Evolutionary conservation across 2,797 vertebrate species (phyloP).

Genomic region (Lophius americanus): DNA sequence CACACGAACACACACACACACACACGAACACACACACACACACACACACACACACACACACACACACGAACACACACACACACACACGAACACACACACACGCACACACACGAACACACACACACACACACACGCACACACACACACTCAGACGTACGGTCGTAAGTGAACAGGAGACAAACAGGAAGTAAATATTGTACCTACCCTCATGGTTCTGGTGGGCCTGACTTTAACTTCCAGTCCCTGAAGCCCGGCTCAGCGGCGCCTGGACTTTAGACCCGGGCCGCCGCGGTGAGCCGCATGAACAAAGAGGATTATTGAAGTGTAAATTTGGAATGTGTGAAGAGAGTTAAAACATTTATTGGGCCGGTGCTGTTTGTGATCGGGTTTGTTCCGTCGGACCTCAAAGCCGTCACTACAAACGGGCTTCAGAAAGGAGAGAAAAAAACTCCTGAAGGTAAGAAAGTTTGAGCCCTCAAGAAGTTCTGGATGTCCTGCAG

Average conservation of each 20-base stretch:
- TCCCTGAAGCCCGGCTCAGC: slow-evolving; percentile 19
- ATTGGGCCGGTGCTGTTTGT: slow-evolving; percentile 28
- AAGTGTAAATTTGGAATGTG: slow-evolving; percentile 40
- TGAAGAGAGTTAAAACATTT: slow-evolving; percentile 27
- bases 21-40: no score
- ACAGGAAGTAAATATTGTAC: no score
- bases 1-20: background rate
- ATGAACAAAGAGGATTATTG: slow-evolving; percentile 39
- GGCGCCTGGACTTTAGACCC: slow-evolving; percentile 43
- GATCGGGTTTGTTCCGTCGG: slow-evolving; percentile 16
- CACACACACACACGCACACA: no score
- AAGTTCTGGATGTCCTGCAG: slow-evolving; percentile 7
- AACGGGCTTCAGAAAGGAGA: slow-evolving; percentile 21
- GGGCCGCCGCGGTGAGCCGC: slow-evolving; percentile 16
- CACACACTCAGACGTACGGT: no score
- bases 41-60: no score
- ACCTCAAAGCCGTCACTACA: slow-evolving; percentile 39
- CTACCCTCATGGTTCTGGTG: no score
- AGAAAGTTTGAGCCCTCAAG: slow-evolving; percentile 32
- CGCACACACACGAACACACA: no score
- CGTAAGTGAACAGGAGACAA: no score
- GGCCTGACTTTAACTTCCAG: slow-evolving; percentile 15
- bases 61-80: no score
- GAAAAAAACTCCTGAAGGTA: slow-evolving; percentile 35
- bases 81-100: no score